Percentiles rank a stretch among this genome's conserved stretches.
Evolutionary conservation across 2,797 vertebrate species (phyloP).

Genomic region (Pristis pectinata): DNA sequence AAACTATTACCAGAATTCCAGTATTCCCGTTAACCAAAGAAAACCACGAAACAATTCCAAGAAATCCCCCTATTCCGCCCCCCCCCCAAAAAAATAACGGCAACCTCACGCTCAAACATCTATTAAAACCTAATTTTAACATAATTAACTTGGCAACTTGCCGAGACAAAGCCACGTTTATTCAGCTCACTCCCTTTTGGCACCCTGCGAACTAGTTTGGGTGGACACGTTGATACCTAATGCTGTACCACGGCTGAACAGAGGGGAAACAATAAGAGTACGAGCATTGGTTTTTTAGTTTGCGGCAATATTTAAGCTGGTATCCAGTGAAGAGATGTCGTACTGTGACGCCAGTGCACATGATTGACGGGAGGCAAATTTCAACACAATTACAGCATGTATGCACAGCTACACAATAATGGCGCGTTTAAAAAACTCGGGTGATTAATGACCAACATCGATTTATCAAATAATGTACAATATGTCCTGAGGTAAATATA

Average conservation of each 20-base stretch:
- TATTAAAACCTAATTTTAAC: background rate
- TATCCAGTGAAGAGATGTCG: slow-evolving; percentile 85
- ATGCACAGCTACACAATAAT: background rate
- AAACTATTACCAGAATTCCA: background rate
- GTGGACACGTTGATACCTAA: slow-evolving; percentile 80
- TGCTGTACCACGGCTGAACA: slow-evolving; percentile 93
- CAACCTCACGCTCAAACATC: background rate
- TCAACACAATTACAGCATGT: background rate
- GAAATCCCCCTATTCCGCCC: background rate
- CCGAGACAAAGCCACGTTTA: slow-evolving; percentile 73
- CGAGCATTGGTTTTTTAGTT: slow-evolving; percentile 91
- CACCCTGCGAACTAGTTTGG: slow-evolving; percentile 71
- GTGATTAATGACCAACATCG: background rate
- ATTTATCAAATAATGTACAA: background rate
- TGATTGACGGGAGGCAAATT: slow-evolving; percentile 43
- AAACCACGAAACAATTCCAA: background rate
- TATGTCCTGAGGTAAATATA: background rate
- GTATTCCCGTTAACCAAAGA: background rate
- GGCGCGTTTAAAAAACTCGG: background rate
- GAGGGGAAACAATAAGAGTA: slow-evolving; percentile 88
- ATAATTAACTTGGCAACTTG: slow-evolving; percentile 75
- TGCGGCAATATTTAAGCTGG: slow-evolving; percentile 88
- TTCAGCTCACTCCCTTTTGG: slow-evolving; percentile 69
- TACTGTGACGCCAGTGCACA: slow-evolving; percentile 71
- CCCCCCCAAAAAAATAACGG: background rate